Evolutionary conservation across 2,113 vertebrate genomes (phyloP).

Genomic region (Cichladusa arquata): DNA sequence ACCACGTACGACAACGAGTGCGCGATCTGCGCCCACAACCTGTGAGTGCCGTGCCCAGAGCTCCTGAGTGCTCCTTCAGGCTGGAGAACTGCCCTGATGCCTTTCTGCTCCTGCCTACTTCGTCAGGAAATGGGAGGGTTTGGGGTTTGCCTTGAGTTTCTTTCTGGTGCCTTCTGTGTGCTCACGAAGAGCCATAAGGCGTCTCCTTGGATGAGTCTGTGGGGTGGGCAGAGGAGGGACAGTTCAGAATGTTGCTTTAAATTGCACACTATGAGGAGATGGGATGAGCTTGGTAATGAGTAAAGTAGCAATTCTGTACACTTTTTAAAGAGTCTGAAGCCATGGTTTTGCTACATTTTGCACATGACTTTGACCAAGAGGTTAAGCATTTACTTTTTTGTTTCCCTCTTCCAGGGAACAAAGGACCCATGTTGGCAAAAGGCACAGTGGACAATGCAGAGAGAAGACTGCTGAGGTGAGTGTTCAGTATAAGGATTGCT

Average conservation of each 20-base stretch:
- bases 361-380: background rate
- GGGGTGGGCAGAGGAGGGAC: background rate
- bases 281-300: background rate
- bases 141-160: background rate
- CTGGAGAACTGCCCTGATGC: background rate
- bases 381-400: background rate
- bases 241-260: background rate
- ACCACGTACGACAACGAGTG: slow-evolving; percentile 43
- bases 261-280: background rate
- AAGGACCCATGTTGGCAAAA: background rate
- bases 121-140: background rate
- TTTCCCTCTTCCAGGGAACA: slow-evolving; percentile 6
- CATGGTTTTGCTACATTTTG: background rate
- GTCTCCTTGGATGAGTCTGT: background rate
- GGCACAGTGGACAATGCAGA: slow-evolving; percentile 11
- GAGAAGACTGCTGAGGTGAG: background rate
- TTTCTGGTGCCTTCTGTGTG: background rate
- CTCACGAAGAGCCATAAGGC: background rate
- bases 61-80: background rate
- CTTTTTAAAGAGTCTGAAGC: background rate
- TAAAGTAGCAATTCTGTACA: background rate
- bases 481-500: background rate
- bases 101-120: background rate
- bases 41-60: background rate
- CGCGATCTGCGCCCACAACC: slow-evolving; percentile 19